A percentile compares a stretch with the other conserved stretches of the same genome.
Conservation (phyloP, 2,113 vertebrate genomes). For the Pontoporia blainvillei region DNA sequence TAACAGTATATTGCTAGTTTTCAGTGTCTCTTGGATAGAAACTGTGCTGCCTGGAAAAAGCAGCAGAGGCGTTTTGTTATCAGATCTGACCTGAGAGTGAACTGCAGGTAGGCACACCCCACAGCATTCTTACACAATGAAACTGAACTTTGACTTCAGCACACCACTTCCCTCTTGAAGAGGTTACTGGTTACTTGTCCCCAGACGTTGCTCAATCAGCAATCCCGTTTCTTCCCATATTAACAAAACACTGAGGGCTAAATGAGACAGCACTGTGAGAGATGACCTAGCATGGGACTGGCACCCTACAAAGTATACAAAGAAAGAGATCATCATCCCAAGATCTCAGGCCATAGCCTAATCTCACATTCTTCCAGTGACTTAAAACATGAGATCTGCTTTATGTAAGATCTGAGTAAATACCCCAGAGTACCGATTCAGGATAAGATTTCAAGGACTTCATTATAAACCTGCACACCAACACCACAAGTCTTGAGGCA, state of each 20-base stretch:
- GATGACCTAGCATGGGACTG: background rate
- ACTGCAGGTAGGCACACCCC: background rate
- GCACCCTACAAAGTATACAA: background rate
- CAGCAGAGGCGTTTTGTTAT: background rate
- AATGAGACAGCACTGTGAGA: background rate
- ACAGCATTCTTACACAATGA: background rate
- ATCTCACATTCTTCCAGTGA: background rate
- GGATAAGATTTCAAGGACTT: background rate
- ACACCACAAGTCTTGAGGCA: background rate
- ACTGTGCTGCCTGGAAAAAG: background rate
- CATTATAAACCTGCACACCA: background rate
- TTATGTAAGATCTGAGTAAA: background rate
- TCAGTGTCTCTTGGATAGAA: background rate
- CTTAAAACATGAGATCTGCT: background rate
- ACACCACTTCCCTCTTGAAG: background rate
- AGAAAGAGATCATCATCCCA: background rate
- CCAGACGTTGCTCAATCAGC: background rate
- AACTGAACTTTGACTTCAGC: conserved; percentile 33
- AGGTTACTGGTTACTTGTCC: background rate
- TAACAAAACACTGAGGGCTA: background rate
- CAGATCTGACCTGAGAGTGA: background rate
- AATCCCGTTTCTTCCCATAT: background rate
- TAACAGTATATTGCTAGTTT: background rate
- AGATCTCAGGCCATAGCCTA: background rate
- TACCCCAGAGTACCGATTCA: background rate